A percentile compares a stretch with the other conserved stretches of the same genome.
phyloP scores from a whole-genome alignment of 1,140 invertebrate species.

The Drosophila guanche region DNA sequence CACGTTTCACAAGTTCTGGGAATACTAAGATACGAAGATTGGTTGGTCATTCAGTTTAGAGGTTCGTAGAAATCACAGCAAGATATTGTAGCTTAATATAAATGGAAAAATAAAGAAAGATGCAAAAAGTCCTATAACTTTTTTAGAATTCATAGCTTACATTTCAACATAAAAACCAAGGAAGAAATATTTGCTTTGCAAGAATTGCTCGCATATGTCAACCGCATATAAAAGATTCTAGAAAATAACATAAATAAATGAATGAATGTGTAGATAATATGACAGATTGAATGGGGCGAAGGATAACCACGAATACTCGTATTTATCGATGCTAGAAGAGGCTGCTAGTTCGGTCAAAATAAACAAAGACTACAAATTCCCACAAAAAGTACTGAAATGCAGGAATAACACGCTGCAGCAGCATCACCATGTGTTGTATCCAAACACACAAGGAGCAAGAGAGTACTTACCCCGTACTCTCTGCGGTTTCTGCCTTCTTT shows the following conservation, averaged over 20 bases:
- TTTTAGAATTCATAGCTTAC: constrained; percentile 69
- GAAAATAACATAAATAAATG: constrained; percentile 58
- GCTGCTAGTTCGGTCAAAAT: constrained; percentile 57
- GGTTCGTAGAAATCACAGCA: constrained; percentile 53
- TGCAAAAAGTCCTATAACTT: constrained; percentile 42
- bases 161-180: constrained; percentile 7
- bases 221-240: constrained; percentile 33
- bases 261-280: constrained; percentile 15
- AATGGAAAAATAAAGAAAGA: constrained; percentile 40
- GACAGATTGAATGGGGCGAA: constrained; percentile 23
- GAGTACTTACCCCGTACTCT: constrained; percentile 32
- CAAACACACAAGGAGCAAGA: constrained; percentile 20
- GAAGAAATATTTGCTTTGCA: constrained; percentile 22
- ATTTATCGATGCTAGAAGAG: constrained; percentile 12
- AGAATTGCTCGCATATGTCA: constrained; percentile 10
- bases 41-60: constrained; percentile 14
- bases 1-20: constrained; percentile 62
- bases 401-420: constrained; percentile 50
- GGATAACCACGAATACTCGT: too few relatives aligned
- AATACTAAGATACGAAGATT: constrained; percentile 45
- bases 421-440: constrained; percentile 67
- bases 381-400: constrained; percentile 73
- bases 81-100: constrained; percentile 17
- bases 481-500: too few relatives aligned
- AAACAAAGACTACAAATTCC: constrained; percentile 74